These are phyloP conservation scores for Chionoecetes opilio DNA, from an alignment of 1,140 invertebrate genomes.

Conservation along the genomic window DNA sequence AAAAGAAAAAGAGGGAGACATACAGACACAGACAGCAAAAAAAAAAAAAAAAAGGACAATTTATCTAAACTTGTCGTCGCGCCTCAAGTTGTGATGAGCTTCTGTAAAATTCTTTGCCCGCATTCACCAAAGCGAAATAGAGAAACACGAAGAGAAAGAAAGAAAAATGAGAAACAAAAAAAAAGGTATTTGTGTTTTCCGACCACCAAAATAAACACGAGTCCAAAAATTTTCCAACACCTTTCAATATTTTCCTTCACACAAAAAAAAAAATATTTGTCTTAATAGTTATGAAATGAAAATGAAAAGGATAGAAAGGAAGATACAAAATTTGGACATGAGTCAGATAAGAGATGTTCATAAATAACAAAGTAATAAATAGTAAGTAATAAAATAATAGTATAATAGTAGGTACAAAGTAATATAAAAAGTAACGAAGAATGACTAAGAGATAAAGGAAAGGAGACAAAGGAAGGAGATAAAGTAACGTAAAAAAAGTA, in stretches of 20 bases:
- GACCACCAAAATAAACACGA: neutral
- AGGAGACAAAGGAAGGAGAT: too few relatives aligned
- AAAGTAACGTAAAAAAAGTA: too few relatives aligned
- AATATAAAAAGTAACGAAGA: neutral
- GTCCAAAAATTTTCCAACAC: neutral
- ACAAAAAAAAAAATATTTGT: neutral
- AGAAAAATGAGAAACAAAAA: too few relatives aligned
- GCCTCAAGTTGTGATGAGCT: neutral
- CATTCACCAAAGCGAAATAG: neutral
- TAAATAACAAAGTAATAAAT: too few relatives aligned
- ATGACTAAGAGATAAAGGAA: too few relatives aligned
- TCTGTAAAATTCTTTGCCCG: neutral
- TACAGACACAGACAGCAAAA: neutral
- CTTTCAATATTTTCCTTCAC: neutral
- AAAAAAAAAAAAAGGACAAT: neutral
- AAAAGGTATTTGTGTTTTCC: neutral
- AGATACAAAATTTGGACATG: too few relatives aligned
- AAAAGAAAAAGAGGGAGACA: neutral
- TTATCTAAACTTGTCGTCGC: neutral
- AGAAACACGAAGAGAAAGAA: too few relatives aligned
- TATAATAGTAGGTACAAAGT: too few relatives aligned
- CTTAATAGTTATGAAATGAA: neutral
- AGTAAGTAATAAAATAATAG: too few relatives aligned
- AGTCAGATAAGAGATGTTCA: too few relatives aligned
- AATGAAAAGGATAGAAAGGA: neutral